These are phyloP conservation scores for Callipepla californica DNA, from an alignment of 2,113 vertebrate species.

Conservation along the genomic window DNA sequence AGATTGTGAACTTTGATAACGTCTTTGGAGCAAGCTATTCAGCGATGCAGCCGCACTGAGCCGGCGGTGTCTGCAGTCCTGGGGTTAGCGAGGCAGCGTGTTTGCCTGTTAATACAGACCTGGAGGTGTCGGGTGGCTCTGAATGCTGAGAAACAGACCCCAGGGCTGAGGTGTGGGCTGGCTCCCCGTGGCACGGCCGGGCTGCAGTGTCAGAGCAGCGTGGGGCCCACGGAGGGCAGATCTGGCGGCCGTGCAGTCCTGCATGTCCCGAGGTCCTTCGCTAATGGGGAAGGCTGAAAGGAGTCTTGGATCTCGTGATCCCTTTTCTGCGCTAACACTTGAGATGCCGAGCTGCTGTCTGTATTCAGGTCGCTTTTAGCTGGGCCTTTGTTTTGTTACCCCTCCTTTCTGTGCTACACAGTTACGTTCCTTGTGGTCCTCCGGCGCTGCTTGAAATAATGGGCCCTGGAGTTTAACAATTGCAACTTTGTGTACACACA, in stretches of 20 bases:
- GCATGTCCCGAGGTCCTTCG: rapidly evolving
- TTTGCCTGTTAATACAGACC: background rate
- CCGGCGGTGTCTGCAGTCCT: background rate
- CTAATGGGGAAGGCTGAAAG: background rate
- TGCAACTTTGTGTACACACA: background rate
- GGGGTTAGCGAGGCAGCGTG: background rate
- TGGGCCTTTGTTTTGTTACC: background rate
- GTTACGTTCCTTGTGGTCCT: background rate
- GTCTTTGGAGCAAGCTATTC: background rate
- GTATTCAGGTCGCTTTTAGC: background rate
- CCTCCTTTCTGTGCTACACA: background rate
- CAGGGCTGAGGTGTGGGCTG: background rate
- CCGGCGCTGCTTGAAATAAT: background rate
- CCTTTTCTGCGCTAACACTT: rapidly evolving
- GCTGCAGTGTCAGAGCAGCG: background rate
- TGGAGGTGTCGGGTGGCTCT: background rate
- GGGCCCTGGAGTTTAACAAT: constrained; percentile 4
- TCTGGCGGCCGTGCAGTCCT: background rate
- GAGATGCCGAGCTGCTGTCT: background rate
- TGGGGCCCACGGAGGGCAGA: background rate
- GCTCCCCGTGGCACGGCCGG: rapidly evolving
- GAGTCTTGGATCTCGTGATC: background rate
- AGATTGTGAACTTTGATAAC: background rate
- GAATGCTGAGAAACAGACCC: background rate
- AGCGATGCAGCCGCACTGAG: rapidly evolving